Evolutionary conservation across 2,888 invertebrate genomes (phyloP), one percentile per base, ranked within the genome.

Genomic region (Matsumyia berberina): DNA sequence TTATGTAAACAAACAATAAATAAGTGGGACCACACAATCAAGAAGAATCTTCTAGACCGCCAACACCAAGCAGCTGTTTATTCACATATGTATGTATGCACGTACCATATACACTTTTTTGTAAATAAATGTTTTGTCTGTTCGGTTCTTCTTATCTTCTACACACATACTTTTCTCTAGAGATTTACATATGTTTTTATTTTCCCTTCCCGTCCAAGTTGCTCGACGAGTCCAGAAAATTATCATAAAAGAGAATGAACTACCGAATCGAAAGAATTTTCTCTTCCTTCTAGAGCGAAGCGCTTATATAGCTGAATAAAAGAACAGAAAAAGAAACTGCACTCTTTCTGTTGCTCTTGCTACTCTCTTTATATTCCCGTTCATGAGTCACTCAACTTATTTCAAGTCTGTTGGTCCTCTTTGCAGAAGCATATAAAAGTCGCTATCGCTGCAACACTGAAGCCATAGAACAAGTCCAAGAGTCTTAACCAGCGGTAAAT

Each of bases 381-480:
- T n/a, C 24, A 12, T n/a, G 49, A 7, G 5, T 24, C 7, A 24
- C 7, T 12, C 11, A 6, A 1, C 7, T 11, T 29, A n/a, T n/a
- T n/a, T 5, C 4, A 11, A 12, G 8, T 53, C 12, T 31, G 8
- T 31, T 31, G 5, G 31, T 53, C 11, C 4, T 5, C 7, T 31
- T 29, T 8, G 49, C 35, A 19, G 19, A 49, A 49, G n/a, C 12
- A 64, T 64, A 64, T 64, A 64, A 64, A 49, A 49, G 33, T 46
- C 19, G 64, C 17, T 19, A 31, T 6, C 15, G 33, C 17, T 17
- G 46, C 46, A 15, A 8, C 5, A n/a, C 15, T 8, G 64, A 64
- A 37, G 37, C 64, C 49, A 49, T 49, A 64, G 64, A 62, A 46
- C 8, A 37, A 49, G 24, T 2, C 4, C 12, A 24, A 64, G 19